Evolutionary conservation across 2,888 invertebrate species (phyloP).

Genomic region (Tethea ocularis): DNA sequence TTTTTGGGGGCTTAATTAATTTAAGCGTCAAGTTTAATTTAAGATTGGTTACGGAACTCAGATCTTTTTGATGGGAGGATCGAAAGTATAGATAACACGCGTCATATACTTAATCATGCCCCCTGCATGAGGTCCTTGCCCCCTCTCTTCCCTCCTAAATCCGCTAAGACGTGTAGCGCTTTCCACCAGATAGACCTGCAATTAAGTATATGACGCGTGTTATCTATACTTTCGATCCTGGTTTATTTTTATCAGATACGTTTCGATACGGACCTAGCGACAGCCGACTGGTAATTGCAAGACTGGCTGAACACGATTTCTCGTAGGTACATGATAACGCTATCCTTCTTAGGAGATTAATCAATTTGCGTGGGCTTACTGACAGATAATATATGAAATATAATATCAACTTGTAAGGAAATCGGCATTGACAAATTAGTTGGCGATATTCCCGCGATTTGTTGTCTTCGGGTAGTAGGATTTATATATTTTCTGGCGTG

Average conservation of each 20-base stretch:
- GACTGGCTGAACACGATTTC: conserved; percentile 3
- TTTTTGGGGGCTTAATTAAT: no score
- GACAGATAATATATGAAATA: background rate
- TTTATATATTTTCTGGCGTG: background rate
- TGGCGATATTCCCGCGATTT: background rate
- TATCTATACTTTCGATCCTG: conserved; percentile 3
- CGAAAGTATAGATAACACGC: no score
- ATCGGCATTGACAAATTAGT: background rate
- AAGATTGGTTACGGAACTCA: no score
- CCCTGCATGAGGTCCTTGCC: no score
- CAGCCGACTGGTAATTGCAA: background rate
- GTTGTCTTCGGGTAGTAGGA: background rate
- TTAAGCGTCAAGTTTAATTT: no score
- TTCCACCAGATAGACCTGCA: background rate
- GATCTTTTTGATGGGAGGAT: no score
- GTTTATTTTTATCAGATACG: background rate
- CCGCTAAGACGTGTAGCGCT: background rate
- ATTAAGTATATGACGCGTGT: background rate
- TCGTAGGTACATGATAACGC: conserved; percentile 2
- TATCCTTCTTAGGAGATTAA: background rate
- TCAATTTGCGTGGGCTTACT: conserved; percentile 1
- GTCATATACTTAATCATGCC: no score
- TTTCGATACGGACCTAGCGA: conserved; percentile 3
- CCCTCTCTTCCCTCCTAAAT: no score
- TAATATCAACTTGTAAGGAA: background rate